Conservation (phyloP, 2,888 invertebrate genomes). For the Callyntrura sp. region DNA sequence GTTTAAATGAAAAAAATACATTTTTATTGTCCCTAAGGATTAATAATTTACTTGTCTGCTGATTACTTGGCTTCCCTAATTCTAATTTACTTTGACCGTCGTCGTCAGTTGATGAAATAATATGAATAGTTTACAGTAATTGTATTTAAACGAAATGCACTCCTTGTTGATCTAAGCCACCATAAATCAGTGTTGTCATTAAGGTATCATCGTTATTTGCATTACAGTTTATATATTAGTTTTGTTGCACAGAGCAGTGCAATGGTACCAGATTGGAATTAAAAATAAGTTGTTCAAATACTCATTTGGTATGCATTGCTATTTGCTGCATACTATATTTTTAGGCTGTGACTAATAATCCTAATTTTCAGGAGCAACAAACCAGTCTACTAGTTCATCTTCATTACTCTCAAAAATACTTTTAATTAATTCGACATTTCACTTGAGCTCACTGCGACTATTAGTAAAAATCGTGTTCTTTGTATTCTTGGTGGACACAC, state of each 20-base stretch:
- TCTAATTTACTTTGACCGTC: no score
- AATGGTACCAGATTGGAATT: no score
- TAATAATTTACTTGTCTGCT: background rate
- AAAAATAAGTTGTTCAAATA: background rate
- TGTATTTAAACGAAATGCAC: background rate
- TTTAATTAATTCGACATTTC: conserved; percentile 33
- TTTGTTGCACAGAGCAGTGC: no score
- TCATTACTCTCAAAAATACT: conserved; percentile 10
- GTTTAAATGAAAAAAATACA: no score
- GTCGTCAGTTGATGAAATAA: no score
- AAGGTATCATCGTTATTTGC: conserved; percentile 10
- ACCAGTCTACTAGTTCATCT: conserved; percentile 32
- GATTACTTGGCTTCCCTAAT: background rate
- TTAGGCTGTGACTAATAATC: background rate
- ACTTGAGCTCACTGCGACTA: no score
- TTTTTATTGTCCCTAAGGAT: background rate
- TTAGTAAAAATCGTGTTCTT: background rate
- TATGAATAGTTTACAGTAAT: no score
- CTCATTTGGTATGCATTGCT: no score
- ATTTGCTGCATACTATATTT: no score
- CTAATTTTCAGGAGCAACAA: conserved; percentile 4
- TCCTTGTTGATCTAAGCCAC: background rate
- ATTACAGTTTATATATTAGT: background rate
- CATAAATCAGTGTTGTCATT: conserved; percentile 55
- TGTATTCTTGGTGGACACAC: background rate